Percentiles rank a stretch among this genome's conserved stretches.
These are phyloP conservation scores for Nansenia antarctica DNA, from an alignment of 2,113 vertebrate species.

Conservation along the genomic window DNA sequence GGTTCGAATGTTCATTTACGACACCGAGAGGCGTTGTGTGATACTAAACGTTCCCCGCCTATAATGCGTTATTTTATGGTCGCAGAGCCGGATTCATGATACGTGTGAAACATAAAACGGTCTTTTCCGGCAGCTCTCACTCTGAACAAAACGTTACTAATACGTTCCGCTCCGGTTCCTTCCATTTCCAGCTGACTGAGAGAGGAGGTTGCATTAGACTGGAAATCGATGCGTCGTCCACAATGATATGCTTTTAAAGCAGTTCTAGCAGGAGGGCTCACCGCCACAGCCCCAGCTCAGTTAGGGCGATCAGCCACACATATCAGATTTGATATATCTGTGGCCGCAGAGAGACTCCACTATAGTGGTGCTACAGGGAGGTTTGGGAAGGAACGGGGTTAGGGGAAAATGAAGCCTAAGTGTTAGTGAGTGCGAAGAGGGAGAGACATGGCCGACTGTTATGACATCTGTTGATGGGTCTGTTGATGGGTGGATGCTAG, in stretches of 20 bases:
- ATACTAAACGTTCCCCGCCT: too few relatives aligned
- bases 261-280: background rate
- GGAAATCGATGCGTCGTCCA: constrained; percentile 15
- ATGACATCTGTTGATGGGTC: background rate
- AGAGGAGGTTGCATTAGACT: constrained; percentile 3
- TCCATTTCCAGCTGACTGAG: background rate
- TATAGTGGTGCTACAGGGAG: background rate
- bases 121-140: background rate
- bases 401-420: background rate
- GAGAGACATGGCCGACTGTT: too few relatives aligned
- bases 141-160: background rate
- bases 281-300: background rate
- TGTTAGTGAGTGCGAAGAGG: background rate
- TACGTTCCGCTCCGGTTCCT: background rate
- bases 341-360: background rate
- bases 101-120: background rate
- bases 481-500: too few relatives aligned
- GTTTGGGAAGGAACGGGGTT: background rate
- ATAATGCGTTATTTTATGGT: background rate
- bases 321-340: constrained; percentile 2
- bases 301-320: background rate
- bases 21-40: too few relatives aligned
- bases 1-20: too few relatives aligned
- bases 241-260: constrained; percentile 7
- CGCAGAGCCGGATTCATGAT: background rate